Evolutionary conservation across 2,888 invertebrate species (phyloP), one percentile per base, ranked within the genome.

Genomic region (Euplexia lucipara): DNA sequence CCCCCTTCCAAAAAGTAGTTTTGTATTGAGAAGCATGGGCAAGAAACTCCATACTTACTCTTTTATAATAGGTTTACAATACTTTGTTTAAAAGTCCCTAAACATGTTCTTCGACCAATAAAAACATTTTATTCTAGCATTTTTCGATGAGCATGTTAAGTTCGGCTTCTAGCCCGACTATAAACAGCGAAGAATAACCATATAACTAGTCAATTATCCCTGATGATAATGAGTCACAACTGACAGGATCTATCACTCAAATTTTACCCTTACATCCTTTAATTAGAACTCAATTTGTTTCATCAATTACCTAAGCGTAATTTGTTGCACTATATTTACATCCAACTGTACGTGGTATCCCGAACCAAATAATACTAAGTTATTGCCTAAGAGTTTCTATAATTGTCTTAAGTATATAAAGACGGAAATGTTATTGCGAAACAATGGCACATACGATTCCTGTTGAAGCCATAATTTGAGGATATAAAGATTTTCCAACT

Each of bases 371-470:
- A 8, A 16, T 64, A 5, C 8, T 32, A 8, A 39, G 20, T 1
- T 30, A 30, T 52, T 63, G 20, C 26, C 20, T 16, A 16, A 14
- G 16, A 34, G 41, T 60, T 68, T 70, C 39, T 41, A 10, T 30
- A 12, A 59, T 51, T 52, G 35, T 37, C 1, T 22, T 18, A 22
- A 0, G 8, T 52, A 47, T 47, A n/a, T 47, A 32, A 32, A 22
- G 3, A 18, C 34, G 51, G 70, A 68, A 32, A 39, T 32, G 10
- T 37, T 30, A 32, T 70, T 53, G 52, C 32, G 45, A 45, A 59
- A 70, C 20, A 20, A 9, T 5, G 1, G 4, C 32, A 30, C 20
- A 2, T 20, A 12, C 7, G 35, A 34, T 14, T 68, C 70, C 60
- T 16, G 30, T 37, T 48, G 1, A 9, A 9, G 8, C 1, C 14